Evolutionary conservation across 2,888 invertebrate genomes (phyloP).

Genomic region (Orthosia gracilis): DNA sequence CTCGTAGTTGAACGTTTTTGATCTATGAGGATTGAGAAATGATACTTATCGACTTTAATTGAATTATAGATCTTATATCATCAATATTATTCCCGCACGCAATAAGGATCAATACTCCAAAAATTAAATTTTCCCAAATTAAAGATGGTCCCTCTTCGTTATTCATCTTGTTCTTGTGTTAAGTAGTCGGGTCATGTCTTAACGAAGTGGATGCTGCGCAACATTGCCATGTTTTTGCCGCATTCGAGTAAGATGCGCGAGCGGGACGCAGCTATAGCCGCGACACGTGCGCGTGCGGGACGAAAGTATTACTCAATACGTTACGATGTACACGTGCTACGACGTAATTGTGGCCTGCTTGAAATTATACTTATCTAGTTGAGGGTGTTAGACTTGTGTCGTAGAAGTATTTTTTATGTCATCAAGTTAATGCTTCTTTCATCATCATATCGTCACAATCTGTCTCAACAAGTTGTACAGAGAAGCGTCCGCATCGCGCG

Average conservation of each 20-base stretch:
- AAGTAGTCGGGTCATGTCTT: conserved; percentile 70
- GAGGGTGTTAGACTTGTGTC: conserved; percentile 4
- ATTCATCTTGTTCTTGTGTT: conserved; percentile 51
- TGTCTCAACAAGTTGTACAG: conserved; percentile 2
- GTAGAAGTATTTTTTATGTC: conserved; percentile 15
- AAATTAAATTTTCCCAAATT: conserved; percentile 23
- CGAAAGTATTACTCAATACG: conserved; percentile 60
- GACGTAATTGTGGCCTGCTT: conserved; percentile 7
- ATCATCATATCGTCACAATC: neutral
- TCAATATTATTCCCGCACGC: neutral
- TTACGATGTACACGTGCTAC: conserved; percentile 62
- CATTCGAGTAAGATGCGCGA: conserved; percentile 83
- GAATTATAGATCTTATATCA: neutral
- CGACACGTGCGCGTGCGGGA: conserved; percentile 67
- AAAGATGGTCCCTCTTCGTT: neutral
- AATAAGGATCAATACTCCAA: conserved; percentile 4
- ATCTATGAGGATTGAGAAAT: neutral
- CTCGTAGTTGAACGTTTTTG: neutral
- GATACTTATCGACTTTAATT: neutral
- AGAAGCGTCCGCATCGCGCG: conserved; percentile 54
- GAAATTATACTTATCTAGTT: neutral
- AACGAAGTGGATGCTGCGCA: conserved; percentile 79
- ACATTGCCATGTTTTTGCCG: conserved; percentile 85
- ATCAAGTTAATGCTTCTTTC: neutral
- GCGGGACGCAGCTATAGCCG: conserved; percentile 70